Evolutionary conservation across 2,113 vertebrate genomes (phyloP), one percentile per base, ranked within the genome.

Genomic region (Jaculus jaculus): DNA sequence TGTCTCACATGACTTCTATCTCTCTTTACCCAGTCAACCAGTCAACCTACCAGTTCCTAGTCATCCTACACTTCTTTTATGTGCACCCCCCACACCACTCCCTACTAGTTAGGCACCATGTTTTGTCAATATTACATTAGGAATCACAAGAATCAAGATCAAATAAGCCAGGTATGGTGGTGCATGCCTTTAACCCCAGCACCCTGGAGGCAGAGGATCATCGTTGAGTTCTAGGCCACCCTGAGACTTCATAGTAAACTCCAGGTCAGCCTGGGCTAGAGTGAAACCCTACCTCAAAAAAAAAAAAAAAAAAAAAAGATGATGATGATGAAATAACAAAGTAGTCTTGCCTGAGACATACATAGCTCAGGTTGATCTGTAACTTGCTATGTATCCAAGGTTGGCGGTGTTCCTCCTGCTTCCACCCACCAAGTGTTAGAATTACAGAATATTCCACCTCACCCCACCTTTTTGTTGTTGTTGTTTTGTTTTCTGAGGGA

Each of bases 91-190:
- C 17, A 78, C 12, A 51, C 47, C 61, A 69, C 61, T 42, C 80
- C 71, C 39, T 65, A 34, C 39, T 28, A 42, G 37, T 78, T 17
- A 68, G 34, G 78, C 32, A 89, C 47, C 42, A 60, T 0, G 10
- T 73, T 68, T 58, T 79, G 82, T 66, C 77, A 61, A 58, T 71
- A 77, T 91, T 84, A 87, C 87, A 77, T 81, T 54, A 61, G 47
- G 32, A 24, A 86, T 80, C 6, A 39, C 24, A 37, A 58, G 72
- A 30, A 51, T 63, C 66, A 81, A 72, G 30, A 51, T 63, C 66
- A 81, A 72, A 9, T 61, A 54, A 47, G 42, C 42, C 42, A 47
- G 42, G 42, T 8, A 47, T 47, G 42, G 42, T 47, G 42, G 5
- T 8, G 8, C 42, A 47, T 47, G 42, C 42, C 42, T 47, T 47